Evolutionary conservation across 2,797 vertebrate genomes (phyloP).

Genomic region (Gymnoscopelus braueri): DNA sequence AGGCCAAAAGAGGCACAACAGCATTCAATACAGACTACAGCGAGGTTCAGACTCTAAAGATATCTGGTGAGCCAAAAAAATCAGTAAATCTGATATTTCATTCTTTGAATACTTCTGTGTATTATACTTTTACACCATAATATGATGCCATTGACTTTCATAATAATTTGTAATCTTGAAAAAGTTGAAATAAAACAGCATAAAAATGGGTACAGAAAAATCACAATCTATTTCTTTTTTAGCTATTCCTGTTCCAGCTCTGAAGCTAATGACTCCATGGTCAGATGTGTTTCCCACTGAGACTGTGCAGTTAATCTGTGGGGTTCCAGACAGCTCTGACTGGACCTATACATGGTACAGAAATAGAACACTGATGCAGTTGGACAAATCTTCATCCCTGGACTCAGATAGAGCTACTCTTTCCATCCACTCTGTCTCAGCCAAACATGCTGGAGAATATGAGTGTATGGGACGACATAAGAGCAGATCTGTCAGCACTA

Average conservation of each 20-base stretch:
- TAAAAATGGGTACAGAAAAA: not conserved
- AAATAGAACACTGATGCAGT: not conserved
- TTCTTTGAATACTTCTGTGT: not conserved
- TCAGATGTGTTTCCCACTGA: slow-evolving; percentile 46
- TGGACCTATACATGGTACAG: slow-evolving; percentile 49
- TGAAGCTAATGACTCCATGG: slow-evolving; percentile 35
- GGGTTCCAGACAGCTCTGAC: slow-evolving; percentile 9
- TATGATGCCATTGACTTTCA: not conserved
- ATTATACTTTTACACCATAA: not conserved
- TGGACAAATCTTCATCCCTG: not conserved
- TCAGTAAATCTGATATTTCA: not conserved
- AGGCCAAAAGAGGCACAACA: slow-evolving; percentile 33
- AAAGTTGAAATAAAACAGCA: no score
- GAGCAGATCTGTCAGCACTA: slow-evolving; percentile 43
- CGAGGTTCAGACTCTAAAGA: fast-evolving
- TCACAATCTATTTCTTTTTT: not conserved
- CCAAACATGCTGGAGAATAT: slow-evolving; percentile 30
- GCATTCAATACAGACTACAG: slow-evolving; percentile 8
- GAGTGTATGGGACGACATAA: slow-evolving; percentile 53
- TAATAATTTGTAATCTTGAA: no score
- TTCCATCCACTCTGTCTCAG: slow-evolving; percentile 19
- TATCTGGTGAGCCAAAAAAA: slow-evolving; percentile 42
- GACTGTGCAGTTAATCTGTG: slow-evolving; percentile 42
- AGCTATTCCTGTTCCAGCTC: slow-evolving; percentile 20
- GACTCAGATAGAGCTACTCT: slow-evolving; percentile 4